Base-by-base conservation (phyloP, 2,888 invertebrate species). In the Caenorhabditis sp. region DNA sequence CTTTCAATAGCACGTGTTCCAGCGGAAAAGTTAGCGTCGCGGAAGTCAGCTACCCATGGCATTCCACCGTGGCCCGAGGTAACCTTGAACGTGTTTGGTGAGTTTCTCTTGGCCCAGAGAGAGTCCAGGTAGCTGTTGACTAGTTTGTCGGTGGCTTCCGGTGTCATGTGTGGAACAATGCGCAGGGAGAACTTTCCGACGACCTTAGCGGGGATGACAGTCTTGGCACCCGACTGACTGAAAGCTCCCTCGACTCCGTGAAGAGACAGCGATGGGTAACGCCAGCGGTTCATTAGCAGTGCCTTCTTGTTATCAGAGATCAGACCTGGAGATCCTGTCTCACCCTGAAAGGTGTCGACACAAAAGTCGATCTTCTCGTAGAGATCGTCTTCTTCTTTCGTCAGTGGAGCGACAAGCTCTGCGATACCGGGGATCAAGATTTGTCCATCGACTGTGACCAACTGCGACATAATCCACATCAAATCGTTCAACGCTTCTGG, bases 241-340 rank as follows among this genome's bases (percentile, higher is more conserved):
- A 97, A 97, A 6, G 98, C 98, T 32, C 94, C 97, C 93, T 98
- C 97, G 90, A 98, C 96, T 50, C 97, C 98, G 92, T 99, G 98
- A 60, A 98, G 93, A 0, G 98, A 98, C 9, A 98, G 47, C 1
- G 82, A 95, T 1, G 98, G 98, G 92, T 95, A 95, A 68, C 98
- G 94, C 98, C 98, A 99, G 80, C 98, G 94, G 92, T 96, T 95
- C 96, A 97, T 97, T 87, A 99, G 93, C 18, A 97, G 93, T 89
- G 96, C 94, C 61, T 94, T 95, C 93, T 94, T 91, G 35, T 88
- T 95, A 71, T 95, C 94, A 89, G 96, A 95, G 13, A 95, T 94
- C 80, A 97, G 93, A 56, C 87, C 86, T 81, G 89, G 58, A 74
- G 88, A 89, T 60, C 96, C 96, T 83, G 96, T 94, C 84, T 95